Base-by-base conservation (phyloP, 2,888 invertebrate genomes). In the Leptinotarsa rubiginosa region DNA sequence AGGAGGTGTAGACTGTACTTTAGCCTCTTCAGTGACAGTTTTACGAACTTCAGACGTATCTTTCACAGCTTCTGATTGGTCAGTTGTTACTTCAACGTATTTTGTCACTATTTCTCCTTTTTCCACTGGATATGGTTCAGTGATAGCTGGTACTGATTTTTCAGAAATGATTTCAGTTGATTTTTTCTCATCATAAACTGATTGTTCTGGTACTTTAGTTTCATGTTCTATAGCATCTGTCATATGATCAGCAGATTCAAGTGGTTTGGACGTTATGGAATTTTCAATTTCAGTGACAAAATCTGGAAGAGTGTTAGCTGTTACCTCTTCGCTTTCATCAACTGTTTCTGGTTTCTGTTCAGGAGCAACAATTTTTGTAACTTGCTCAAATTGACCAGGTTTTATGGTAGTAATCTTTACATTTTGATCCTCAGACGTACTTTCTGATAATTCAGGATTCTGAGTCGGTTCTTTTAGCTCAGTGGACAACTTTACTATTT, bases 171-270 rank as follows among this genome's bases (percentile, higher is more conserved):
- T 41, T 41, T 41, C 41, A 41, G 2, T 41, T 41, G 41, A 10
- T 41, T 41, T 10, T 41, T 41, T 41, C 2, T 41, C 41, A 41
- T 41, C 41, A 41, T 41, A 2, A 41, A 41, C 41, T 41, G 41
- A 10, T 41, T 41, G 41, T 41, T 41, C 41, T 41, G 41, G 41
- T 41, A 54, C n/a, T 70, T 77, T 70, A 72, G 18, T 65, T 62
- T 18, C 74, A n/a, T 65, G 50, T 65, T 73, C 74, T 49, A 70
- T 66, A 52, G 5, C 18, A 13, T 69, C 70, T 1, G 70, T 68
- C 65, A 69, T 65, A 69, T 71, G 66, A 20, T 72, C 69, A n/a
- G 72, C 68, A 7, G 68, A 68, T 73, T 73, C 69, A 15, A 73
- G 65, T 31, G 70, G 70, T 66, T 66, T 64, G 41, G 20, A 47